phyloP scores from a whole-genome alignment of 2,888 invertebrate genomes.

The Caenorhabditis sp. region DNA sequence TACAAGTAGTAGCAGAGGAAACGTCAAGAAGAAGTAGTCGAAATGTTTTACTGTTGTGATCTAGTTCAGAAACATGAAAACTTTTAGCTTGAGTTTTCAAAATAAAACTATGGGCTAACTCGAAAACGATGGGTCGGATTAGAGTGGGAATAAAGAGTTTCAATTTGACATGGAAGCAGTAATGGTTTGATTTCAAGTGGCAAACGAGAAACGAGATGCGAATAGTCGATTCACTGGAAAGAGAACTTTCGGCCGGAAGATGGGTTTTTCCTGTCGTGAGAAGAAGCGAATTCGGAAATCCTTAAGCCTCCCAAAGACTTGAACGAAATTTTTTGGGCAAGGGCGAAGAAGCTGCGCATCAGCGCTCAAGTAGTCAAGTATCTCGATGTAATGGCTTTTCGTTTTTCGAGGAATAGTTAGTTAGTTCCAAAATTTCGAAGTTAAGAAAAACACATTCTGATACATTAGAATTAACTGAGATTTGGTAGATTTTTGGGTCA shows the following conservation, averaged over 20 bases:
- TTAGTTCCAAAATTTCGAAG: conserved; percentile 21
- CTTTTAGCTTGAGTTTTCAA: background rate
- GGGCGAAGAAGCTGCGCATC: conserved; percentile 28
- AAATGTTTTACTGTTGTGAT: conserved; percentile 2
- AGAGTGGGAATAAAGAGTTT: conserved; percentile 6
- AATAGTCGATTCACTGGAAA: conserved; percentile 57
- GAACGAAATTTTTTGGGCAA: conserved; percentile 47
- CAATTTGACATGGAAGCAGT: conserved; percentile 25
- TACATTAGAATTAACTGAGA: background rate
- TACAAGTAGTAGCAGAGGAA: conserved; percentile 6
- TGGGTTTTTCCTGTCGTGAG: conserved; percentile 66
- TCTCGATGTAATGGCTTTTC: conserved; percentile 63
- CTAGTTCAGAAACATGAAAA: background rate
- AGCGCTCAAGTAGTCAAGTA: conserved; percentile 64
- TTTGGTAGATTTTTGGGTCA: background rate
- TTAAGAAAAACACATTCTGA: background rate
- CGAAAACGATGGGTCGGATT: background rate
- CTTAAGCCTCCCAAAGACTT: conserved; percentile 17
- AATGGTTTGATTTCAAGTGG: conserved; percentile 32
- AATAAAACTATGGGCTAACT: background rate
- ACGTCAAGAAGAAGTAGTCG: background rate
- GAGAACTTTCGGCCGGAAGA: conserved; percentile 63
- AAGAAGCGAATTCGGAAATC: conserved; percentile 53
- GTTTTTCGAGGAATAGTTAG: conserved; percentile 37
- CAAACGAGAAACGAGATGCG: conserved; percentile 29